Evolutionary conservation across 2,888 invertebrate species (phyloP).

Genomic region (Trachelus stipa): DNA sequence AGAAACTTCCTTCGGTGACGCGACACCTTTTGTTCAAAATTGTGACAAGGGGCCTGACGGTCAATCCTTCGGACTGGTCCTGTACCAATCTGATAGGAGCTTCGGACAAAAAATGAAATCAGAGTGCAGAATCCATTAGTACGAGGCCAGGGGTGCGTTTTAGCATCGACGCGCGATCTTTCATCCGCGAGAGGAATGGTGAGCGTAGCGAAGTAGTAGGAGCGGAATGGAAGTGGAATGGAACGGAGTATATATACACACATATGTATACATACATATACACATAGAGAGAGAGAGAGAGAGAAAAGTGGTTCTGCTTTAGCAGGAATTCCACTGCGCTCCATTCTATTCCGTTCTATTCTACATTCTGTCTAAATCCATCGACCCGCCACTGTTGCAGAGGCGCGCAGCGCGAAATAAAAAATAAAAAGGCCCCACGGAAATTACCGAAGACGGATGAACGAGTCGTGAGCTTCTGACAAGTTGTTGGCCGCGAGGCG

Average conservation of each 20-base stretch:
- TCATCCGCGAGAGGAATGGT: slow-evolving; percentile 42
- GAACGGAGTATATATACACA: slow-evolving; percentile 3
- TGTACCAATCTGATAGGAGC: neutral
- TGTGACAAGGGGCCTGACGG: no score
- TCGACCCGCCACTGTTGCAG: slow-evolving; percentile 1
- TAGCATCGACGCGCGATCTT: slow-evolving; percentile 57
- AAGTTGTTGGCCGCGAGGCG: neutral
- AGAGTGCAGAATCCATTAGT: slow-evolving; percentile 56
- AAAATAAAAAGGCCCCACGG: slow-evolving; percentile 8
- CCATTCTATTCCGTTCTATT: slow-evolving; percentile 8
- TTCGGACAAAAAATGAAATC: slow-evolving; percentile 25
- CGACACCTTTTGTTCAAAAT: no score
- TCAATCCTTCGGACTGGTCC: no score
- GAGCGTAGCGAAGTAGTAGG: slow-evolving; percentile 19
- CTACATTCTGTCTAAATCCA: slow-evolving; percentile 8
- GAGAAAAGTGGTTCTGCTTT: neutral
- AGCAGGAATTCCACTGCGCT: slow-evolving; percentile 2
- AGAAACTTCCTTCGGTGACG: no score
- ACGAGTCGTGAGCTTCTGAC: slow-evolving; percentile 7
- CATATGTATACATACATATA: neutral
- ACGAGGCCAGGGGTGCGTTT: slow-evolving; percentile 45
- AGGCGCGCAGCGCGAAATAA: neutral
- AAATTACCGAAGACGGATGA: slow-evolving; percentile 12
- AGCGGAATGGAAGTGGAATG: neutral
- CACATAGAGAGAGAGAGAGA: slow-evolving; percentile 1